Evolutionary conservation across 2,888 invertebrate genomes (phyloP), one percentile per base, ranked within the genome.

Genomic region (Pollenia labialis): DNA sequence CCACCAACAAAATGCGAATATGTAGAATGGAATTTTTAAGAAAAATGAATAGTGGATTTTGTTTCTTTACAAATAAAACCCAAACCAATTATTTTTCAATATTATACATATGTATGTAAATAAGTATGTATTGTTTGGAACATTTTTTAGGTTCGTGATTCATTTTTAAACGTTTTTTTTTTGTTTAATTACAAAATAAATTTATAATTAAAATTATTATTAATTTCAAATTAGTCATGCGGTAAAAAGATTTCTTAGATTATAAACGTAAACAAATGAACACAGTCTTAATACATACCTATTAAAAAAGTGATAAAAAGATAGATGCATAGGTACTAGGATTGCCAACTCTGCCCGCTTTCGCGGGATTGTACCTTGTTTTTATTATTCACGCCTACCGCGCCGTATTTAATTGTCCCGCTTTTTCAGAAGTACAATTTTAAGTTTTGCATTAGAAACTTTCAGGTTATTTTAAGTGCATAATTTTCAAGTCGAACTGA

Each of bases 31-130:
- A 52, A 48, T 46, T 14, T 77, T 58, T 10, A 52, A 44, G 14
- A 32, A 23, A 74, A 85, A 85, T 74, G 82, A 82, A 82, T 64
- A 32, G 75, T 82, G 82, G 82, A 82, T 23, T 62, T 60, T 69
- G 60, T 76, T 32, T 75, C 32, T 14, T 46, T 58, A 23, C 18
- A 18, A 18, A 40, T 9, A 8, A 42, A n/a, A 62, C 40, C 23
- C 11, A 18, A 68, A 48, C 46, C 7, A 32, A 44, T 23, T 4
- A 9, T 32, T 32, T 32, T 32, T 32, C 32, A 32, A 6, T 32
- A n/a, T n/a, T n/a, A n/a, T n/a, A n/a, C n/a, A n/a, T n/a, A 32
- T 2, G 32, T 32, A 32, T 1, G 0, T 32, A 0, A 4, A 6
- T 52, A 40, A 40, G 23, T 62, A 32, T 23, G 1, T 23, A 23